Evolutionary conservation across 2,888 invertebrate species (phyloP), one percentile per base, ranked within the genome.

Genomic region (Microctonus aethiopoides): DNA sequence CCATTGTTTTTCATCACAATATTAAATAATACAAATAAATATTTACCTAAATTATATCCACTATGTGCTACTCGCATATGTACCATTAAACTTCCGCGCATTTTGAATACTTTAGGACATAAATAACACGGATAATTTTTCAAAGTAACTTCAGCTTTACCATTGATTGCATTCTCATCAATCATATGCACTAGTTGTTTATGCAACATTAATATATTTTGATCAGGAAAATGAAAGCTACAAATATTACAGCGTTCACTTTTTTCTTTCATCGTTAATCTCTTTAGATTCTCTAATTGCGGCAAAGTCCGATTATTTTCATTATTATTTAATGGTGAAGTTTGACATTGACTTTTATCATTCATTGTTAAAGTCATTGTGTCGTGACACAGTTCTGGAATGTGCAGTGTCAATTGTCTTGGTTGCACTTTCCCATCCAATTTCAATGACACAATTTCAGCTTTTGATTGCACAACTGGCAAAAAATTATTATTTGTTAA

Each of bases 41-140:
- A 64, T 65, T 76, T 80, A 79, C 82, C 80, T 70, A 76, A 75
- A 77, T 81, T 83, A 67, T 79, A 90, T 10, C 91, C 91, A 76
- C 89, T 91, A 86, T 95, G 95, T 0, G 94, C 93, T 16, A 95
- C 94, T 79, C 94, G 89, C 78, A 94, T 88, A 84, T 95, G 95
- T 4, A 95, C 92, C 90, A 94, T 92, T 7, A 95, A 85, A 67
- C 94, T 94, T 6, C 95, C 95, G 76, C 92, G 89, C 92, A 94
- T 94, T 86, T 93, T 94, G 80, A 95, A 95, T 70, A 91, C 89
- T 86, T 94, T 94, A 0, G 92, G 89, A 81, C 95, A 95, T 69
- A 94, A 87, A 81, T 94, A 93, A 80, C 95, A 95, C 70, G 92
- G 89, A 80, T 91, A 92, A 77, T 88, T 87, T 29, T 89, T 89